Conservation (phyloP, 1,140 invertebrate genomes). For the Brachionus paranguensis region DNA sequence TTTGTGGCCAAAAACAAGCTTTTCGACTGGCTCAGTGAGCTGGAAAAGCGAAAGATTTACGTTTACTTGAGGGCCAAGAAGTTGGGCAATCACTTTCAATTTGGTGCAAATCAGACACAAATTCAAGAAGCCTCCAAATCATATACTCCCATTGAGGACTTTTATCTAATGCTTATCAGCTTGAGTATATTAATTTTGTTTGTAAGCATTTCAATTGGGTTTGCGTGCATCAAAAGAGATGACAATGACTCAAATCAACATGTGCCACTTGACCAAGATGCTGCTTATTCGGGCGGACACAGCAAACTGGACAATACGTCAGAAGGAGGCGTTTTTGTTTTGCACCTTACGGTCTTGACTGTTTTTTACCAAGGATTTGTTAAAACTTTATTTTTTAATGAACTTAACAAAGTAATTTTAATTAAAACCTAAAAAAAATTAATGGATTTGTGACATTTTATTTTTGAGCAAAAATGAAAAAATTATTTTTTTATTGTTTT, state of each 20-base stretch:
- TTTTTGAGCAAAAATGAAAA: no score
- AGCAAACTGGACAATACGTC: not conserved
- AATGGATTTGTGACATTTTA: no score
- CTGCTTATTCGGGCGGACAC: not conserved
- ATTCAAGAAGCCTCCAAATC: not conserved
- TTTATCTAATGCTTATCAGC: not conserved
- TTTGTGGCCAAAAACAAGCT: not conserved
- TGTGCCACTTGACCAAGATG: not conserved
- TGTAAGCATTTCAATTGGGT: not conserved
- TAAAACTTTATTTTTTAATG: not conserved
- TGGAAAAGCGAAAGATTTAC: not conserved
- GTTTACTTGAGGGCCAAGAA: not conserved
- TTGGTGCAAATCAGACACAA: not conserved
- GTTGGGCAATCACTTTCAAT: not conserved
- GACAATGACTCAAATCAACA: not conserved
- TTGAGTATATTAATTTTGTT: not conserved
- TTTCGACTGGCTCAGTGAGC: not conserved
- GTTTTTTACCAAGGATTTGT: constrained; percentile 13
- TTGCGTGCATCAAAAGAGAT: not conserved
- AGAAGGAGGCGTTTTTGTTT: not conserved
- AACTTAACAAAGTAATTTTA: not conserved
- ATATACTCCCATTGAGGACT: not conserved
- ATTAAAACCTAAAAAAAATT: no score
- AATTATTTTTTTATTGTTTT: no score
- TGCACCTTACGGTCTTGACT: not conserved